A percentile compares a stretch with the other conserved stretches of the same genome.
These are phyloP conservation scores for Acridotheres tristis DNA, from an alignment of 2,797 vertebrate genomes.

Conservation along the genomic window DNA sequence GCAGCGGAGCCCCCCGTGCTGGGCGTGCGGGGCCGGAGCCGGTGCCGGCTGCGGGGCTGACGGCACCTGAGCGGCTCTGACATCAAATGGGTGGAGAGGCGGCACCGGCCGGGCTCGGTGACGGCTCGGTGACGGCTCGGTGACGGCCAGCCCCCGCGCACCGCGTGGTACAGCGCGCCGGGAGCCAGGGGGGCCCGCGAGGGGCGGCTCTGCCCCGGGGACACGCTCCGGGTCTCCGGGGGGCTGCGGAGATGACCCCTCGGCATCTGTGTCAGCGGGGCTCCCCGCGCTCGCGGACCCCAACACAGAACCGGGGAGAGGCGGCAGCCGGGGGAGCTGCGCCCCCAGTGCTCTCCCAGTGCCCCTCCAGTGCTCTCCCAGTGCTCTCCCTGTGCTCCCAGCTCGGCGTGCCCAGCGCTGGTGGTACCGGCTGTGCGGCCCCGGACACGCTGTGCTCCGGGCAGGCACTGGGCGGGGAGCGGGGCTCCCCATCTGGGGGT, in stretches of 20 bases:
- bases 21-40: constrained; percentile 62
- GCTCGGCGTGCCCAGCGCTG: background rate
- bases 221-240: background rate
- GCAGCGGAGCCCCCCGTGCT: background rate
- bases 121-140: constrained; percentile 2
- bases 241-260: background rate
- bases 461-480: background rate
- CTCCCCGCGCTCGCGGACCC: background rate
- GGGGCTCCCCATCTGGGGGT: background rate
- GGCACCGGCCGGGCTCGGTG: constrained; percentile 47
- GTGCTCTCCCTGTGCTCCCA: background rate
- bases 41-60: constrained; percentile 65
- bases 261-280: background rate
- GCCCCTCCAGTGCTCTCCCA: background rate
- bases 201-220: constrained; percentile 18
- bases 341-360: too few species aligned
- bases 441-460: background rate
- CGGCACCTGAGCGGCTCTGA: constrained; percentile 58
- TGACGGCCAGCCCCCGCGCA: constrained; percentile 43
- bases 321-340: background rate
- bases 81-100: constrained; percentile 61
- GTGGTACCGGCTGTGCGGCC: background rate
- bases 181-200: constrained; percentile 33
- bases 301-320: too few species aligned
- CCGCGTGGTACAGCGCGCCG: constrained; percentile 46